Evolutionary conservation across 2,113 vertebrate genomes (phyloP).

Genomic region (Laticauda colubrina): DNA sequence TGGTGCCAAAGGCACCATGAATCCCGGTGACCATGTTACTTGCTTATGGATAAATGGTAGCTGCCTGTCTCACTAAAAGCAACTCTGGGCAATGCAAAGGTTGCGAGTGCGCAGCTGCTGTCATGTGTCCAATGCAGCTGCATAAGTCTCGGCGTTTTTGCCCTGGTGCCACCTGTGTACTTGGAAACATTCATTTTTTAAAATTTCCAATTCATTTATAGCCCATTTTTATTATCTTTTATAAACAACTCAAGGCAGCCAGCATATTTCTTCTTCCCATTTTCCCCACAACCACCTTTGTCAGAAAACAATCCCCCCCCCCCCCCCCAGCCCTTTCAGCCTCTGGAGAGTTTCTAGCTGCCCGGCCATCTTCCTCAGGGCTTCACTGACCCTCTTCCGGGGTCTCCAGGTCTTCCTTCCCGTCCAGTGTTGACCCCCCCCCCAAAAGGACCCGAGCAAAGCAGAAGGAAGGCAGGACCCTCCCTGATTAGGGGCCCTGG

Average conservation of each 20-base stretch:
- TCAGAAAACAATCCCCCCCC: background rate
- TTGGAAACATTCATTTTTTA: background rate
- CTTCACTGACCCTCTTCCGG: background rate
- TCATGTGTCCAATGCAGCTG: background rate
- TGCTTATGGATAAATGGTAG: background rate
- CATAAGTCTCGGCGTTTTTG: background rate
- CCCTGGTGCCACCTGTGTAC: background rate
- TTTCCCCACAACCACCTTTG: background rate
- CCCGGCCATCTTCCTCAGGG: too few relatives aligned
- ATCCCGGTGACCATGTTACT: background rate
- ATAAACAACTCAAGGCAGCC: background rate
- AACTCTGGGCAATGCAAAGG: background rate
- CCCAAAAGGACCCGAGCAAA: too few relatives aligned
- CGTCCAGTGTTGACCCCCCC: too few relatives aligned
- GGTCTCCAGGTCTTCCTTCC: background rate
- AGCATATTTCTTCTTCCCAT: background rate
- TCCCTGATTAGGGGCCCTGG: too few relatives aligned
- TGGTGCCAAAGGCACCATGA: rapidly evolving
- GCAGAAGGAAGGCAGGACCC: too few relatives aligned
- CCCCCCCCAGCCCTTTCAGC: background rate
- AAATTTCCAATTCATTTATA: background rate
- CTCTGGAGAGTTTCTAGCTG: background rate
- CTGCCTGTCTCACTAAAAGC: background rate
- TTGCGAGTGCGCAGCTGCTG: background rate
- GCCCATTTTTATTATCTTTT: background rate